A percentile compares a stretch with the other conserved stretches of the same genome.
phyloP scores from a whole-genome alignment of 2,113 vertebrate species.

The Ceyx melanurus region DNA sequence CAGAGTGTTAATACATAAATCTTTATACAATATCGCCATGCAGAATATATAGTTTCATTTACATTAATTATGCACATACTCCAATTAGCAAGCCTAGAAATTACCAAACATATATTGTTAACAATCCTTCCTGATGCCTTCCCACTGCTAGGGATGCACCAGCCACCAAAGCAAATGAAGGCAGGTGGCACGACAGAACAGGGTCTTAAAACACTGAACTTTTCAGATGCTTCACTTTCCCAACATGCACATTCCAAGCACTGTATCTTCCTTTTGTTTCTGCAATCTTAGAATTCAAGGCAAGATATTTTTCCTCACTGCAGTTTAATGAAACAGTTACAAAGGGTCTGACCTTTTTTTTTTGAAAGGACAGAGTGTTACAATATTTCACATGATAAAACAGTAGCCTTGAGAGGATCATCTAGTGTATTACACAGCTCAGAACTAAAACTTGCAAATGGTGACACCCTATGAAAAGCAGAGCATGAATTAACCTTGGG shows the following conservation, averaged over 20 bases:
- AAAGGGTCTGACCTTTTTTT: neutral
- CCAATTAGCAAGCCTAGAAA: neutral
- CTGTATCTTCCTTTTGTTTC: neutral
- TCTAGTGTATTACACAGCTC: neutral
- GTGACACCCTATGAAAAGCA: neutral
- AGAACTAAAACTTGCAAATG: conserved; percentile 2
- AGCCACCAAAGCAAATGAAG: neutral
- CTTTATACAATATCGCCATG: neutral
- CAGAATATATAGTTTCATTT: neutral
- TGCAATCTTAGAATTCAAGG: neutral
- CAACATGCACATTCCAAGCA: neutral
- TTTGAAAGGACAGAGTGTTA: neutral
- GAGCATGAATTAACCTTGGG: neutral
- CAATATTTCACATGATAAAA: neutral
- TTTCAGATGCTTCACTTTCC: neutral
- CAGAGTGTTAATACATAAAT: neutral
- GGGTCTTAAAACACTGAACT: neutral
- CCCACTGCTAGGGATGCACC: rapidly evolving
- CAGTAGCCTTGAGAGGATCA: neutral
- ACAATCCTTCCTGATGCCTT: neutral
- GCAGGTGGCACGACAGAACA: rapidly evolving
- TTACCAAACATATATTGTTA: neutral
- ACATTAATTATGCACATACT: neutral
- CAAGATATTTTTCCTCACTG: neutral
- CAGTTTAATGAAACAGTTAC: neutral